Conservation (phyloP, 2,888 invertebrate species). For the Fragum whitleyi region DNA sequence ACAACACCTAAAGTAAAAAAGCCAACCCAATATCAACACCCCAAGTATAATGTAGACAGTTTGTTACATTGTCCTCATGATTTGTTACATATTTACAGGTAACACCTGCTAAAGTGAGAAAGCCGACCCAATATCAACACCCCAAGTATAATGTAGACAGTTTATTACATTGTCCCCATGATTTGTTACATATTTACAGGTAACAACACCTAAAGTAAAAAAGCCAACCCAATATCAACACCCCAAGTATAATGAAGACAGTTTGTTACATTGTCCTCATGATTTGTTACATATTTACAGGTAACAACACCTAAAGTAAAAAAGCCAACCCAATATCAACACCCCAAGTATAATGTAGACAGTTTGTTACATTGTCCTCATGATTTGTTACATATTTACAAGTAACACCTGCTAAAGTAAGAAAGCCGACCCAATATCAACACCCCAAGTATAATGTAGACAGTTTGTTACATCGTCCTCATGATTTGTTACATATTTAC, state of each 20-base stretch:
- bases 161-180: slow-evolving; percentile 88
- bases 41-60: slow-evolving; percentile 85
- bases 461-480: slow-evolving; percentile 88
- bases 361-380: slow-evolving; percentile 88
- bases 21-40: slow-evolving; percentile 71
- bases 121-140: slow-evolving; percentile 69
- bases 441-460: slow-evolving; percentile 84
- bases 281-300: slow-evolving; percentile 88
- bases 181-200: slow-evolving; percentile 87
- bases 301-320: slow-evolving; percentile 16
- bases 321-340: slow-evolving; percentile 67
- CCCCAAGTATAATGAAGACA: slow-evolving; percentile 85
- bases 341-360: slow-evolving; percentile 84
- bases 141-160: slow-evolving; percentile 85
- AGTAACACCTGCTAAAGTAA: slow-evolving; percentile 5
- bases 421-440: slow-evolving; percentile 64
- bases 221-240: slow-evolving; percentile 70
- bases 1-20: slow-evolving; percentile 31
- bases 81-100: slow-evolving; percentile 86
- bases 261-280: slow-evolving; percentile 88
- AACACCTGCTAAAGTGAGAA: slow-evolving; percentile 22
- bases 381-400: slow-evolving; percentile 87
- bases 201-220: slow-evolving; percentile 15
- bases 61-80: slow-evolving; percentile 89
- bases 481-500: slow-evolving; percentile 88